phyloP scores from a whole-genome alignment of 2,797 vertebrate species.

The Chiloscyllium punctatum region DNA sequence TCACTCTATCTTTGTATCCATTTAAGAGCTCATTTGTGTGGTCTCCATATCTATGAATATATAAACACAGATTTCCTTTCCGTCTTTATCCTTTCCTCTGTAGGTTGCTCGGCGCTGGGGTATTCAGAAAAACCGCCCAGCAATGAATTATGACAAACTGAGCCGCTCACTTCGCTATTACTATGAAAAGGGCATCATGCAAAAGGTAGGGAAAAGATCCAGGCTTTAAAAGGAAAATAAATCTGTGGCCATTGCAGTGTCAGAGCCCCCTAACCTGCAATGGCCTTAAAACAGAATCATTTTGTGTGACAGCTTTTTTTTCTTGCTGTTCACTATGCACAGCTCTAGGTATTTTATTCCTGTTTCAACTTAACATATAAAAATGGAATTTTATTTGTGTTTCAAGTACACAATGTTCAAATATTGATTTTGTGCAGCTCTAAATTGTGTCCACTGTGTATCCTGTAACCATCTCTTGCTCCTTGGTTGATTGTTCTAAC shows the following conservation, averaged over 20 bases:
- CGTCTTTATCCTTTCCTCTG: neutral
- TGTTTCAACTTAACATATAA: neutral
- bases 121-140: constrained; percentile 91
- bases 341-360: neutral
- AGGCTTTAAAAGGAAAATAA: neutral
- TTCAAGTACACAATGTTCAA: neutral
- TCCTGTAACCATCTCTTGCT: neutral
- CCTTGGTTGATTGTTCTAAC: neutral
- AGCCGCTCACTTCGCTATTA: constrained; percentile 94
- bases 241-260: neutral
- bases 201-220: constrained; percentile 60
- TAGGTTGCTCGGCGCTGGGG: constrained; percentile 94
- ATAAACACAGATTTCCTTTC: neutral
- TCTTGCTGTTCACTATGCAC: neutral
- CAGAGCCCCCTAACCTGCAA: too few species aligned
- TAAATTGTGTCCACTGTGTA: neutral
- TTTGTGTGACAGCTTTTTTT: neutral
- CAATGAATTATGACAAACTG: constrained; percentile 96
- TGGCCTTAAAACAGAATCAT: neutral
- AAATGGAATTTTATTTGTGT: neutral
- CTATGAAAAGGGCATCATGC: constrained; percentile 74
- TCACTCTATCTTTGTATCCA: neutral
- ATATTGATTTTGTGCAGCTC: neutral
- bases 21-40: neutral
- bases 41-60: neutral